Conservation (phyloP, 1,140 invertebrate species). For the Hetaerina americana region DNA sequence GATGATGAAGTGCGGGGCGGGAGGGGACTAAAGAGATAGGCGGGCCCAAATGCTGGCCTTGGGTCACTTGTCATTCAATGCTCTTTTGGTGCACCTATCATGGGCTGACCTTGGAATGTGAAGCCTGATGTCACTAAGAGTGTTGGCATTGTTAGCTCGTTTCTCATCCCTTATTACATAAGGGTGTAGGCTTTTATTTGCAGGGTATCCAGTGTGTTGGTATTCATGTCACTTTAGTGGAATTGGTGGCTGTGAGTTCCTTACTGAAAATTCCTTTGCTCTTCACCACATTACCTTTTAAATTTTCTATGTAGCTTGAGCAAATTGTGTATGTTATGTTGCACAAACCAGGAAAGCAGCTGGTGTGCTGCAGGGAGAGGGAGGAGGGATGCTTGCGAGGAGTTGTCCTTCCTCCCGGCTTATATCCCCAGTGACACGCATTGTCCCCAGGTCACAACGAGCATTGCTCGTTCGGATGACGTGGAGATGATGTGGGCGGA, state of each 20-base stretch:
- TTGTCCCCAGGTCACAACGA: background rate
- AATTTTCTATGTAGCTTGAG: background rate
- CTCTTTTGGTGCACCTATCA: background rate
- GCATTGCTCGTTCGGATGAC: background rate
- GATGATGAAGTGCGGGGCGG: background rate
- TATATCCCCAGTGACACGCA: background rate
- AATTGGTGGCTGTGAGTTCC: background rate
- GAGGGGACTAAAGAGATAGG: background rate
- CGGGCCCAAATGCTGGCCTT: background rate
- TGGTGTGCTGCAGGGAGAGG: background rate
- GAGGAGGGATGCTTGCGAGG: background rate
- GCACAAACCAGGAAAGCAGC: background rate
- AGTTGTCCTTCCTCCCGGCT: background rate
- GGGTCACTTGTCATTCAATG: background rate
- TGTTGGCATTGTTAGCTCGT: background rate
- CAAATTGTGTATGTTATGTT: background rate
- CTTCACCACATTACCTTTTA: background rate
- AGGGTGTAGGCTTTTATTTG: background rate
- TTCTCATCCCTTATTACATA: background rate
- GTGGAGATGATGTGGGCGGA: too few species aligned
- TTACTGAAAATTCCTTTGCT: background rate
- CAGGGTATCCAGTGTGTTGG: background rate
- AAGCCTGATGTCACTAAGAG: background rate
- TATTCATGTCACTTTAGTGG: background rate
- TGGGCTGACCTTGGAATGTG: background rate